Base-by-base conservation (phyloP, 1,140 invertebrate species). In the Psix sp. region DNA sequence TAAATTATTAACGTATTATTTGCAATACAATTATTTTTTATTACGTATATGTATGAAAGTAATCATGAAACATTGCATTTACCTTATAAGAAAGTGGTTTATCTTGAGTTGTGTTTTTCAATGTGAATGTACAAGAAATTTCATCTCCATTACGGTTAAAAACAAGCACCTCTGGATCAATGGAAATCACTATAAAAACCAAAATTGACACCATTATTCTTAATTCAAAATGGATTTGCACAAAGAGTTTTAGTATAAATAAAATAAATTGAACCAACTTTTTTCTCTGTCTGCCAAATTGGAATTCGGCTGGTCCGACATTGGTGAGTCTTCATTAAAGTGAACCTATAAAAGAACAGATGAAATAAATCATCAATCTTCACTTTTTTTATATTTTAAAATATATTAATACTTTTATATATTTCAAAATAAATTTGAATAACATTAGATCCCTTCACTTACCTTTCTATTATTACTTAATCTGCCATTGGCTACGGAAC, bases 41-140 rank as follows among this genome's bases (percentile, higher is more conserved):
- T n/a, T n/a, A n/a, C n/a, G n/a, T n/a, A n/a, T n/a, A n/a, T n/a
- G n/a, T n/a, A n/a, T n/a, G n/a, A n/a, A n/a, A n/a, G n/a, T n/a
- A n/a, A n/a, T n/a, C n/a, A n/a, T n/a, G n/a, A n/a, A n/a, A n/a
- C n/a, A n/a, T n/a, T n/a, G n/a, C n/a, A 2, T 29, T 67, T 52
- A 93, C 93, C 88, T 96, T 94, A 80, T 92, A 96, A 1, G 94
- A 92, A 7, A 94, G 82, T 39, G 89, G 85, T 52, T 90, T 88
- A 10, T 91, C 82, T 5, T 81, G 68, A 71, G 90, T 90, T 51
- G 89, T 89, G 76, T 94, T 94, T 36, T 90, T 92, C 11, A 94
- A 85, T 2, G 87, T 86, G 70, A 94, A 90, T 24, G 89, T 90
- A 42, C 91, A 91, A 14, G 86, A 85, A 15, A 91, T 82, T 76